Conservation (phyloP, 1,140 invertebrate species). For the Diorhabda sublineata region DNA sequence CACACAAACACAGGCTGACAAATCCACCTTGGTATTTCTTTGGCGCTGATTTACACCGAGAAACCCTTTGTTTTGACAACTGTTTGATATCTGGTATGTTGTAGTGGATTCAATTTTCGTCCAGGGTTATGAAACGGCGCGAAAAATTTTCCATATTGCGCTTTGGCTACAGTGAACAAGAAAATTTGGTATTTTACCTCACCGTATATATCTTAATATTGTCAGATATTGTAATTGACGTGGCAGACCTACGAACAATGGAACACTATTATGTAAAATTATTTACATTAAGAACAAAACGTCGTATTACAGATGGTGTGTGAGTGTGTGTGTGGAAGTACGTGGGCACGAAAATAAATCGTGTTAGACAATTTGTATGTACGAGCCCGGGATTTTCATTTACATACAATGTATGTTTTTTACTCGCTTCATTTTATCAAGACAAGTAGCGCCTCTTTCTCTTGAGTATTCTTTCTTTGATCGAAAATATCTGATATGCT, state of each 20-base stretch:
- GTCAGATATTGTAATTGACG: background rate
- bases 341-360: background rate
- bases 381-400: background rate
- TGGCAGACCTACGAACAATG: background rate
- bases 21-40: too few species aligned
- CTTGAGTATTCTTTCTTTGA: too few species aligned
- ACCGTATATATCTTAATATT: background rate
- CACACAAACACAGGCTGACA: too few species aligned
- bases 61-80: too few species aligned
- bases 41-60: too few species aligned
- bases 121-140: too few species aligned
- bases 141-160: too few species aligned
- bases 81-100: too few species aligned
- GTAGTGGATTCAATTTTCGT: too few species aligned
- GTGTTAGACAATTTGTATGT: conserved; percentile 1
- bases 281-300: conserved; percentile 1
- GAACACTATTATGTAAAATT: conserved; percentile 1
- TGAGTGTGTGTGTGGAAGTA: background rate
- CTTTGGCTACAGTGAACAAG: too few species aligned
- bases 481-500: too few species aligned
- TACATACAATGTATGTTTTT: background rate
- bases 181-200: too few species aligned
- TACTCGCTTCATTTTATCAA: background rate
- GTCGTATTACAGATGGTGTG: background rate
- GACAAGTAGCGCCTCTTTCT: background rate